A percentile compares a stretch with the other conserved stretches of the same genome.
These are phyloP conservation scores for Galago senegalensis DNA, from an alignment of 2,797 vertebrate species.

Conservation along the genomic window DNA sequence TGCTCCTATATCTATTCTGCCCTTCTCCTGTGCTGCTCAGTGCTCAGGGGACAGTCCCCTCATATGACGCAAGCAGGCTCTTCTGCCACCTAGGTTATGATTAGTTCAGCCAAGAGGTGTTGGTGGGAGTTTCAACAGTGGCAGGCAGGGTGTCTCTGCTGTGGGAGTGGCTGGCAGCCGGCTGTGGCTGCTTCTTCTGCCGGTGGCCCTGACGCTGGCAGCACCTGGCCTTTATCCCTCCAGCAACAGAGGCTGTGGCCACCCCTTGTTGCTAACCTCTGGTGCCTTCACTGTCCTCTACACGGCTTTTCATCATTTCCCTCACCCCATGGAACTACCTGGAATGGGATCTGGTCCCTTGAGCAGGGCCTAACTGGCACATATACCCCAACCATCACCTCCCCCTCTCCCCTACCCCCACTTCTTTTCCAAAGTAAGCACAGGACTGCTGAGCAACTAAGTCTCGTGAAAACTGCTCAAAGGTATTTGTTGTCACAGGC, in stretches of 20 bases:
- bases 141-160: not conserved
- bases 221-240: not conserved
- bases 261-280: not conserved
- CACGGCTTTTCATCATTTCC: not conserved
- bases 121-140: not conserved
- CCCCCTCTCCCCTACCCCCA: too few species aligned
- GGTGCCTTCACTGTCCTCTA: accelerated
- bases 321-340: not conserved
- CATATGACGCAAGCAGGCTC: accelerated
- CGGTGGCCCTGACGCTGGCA: not conserved
- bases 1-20: not conserved
- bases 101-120: not conserved
- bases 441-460: too few species aligned
- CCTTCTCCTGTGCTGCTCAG: not conserved
- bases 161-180: not conserved
- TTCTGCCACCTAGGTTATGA: not conserved
- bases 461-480: not conserved
- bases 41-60: not conserved
- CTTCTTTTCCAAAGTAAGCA: not conserved
- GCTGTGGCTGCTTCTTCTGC: accelerated
- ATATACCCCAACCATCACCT: not conserved
- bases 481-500: not conserved
- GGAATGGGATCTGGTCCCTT: not conserved
- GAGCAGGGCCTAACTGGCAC: not conserved
- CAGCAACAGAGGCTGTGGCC: not conserved